phyloP scores from a whole-genome alignment of 2,797 vertebrate species.

The Rhinatrema bivittatum region DNA sequence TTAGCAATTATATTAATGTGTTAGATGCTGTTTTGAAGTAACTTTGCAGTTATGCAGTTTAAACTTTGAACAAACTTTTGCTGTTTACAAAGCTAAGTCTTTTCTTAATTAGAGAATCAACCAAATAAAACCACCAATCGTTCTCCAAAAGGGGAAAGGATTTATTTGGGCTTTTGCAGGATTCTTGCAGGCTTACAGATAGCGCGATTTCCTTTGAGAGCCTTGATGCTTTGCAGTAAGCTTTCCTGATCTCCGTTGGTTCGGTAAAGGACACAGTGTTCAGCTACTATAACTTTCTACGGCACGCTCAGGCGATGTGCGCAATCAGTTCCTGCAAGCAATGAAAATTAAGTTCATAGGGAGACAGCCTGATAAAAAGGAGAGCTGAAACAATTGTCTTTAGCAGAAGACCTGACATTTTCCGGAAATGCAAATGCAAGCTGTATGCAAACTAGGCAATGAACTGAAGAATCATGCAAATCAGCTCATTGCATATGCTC shows the following conservation, averaged over 20 bases:
- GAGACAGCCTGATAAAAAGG: no score
- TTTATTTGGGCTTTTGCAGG: background rate
- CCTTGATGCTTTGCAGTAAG: background rate
- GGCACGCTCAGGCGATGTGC: no score
- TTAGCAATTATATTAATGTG: constrained; percentile 25
- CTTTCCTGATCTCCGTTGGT: background rate
- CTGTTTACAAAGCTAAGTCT: constrained; percentile 26
- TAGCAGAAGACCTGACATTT: no score
- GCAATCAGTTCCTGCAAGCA: no score
- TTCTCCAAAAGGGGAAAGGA: rapidly evolving
- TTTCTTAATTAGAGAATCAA: constrained; percentile 34
- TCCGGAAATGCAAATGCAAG: no score
- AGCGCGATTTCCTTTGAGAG: background rate
- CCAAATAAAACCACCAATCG: constrained; percentile 13
- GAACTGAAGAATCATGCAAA: no score
- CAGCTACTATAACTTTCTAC: no score
- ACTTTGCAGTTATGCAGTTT: constrained; percentile 26
- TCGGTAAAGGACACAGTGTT: background rate
- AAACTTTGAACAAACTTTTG: constrained; percentile 24
- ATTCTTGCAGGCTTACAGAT: background rate
- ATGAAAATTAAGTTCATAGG: no score
- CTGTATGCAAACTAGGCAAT: no score
- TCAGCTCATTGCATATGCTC: no score
- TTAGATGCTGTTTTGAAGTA: constrained; percentile 15
- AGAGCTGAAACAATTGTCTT: no score